phyloP scores from a whole-genome alignment of 2,113 vertebrate genomes.

The Hemiscyllium ocellatum region DNA sequence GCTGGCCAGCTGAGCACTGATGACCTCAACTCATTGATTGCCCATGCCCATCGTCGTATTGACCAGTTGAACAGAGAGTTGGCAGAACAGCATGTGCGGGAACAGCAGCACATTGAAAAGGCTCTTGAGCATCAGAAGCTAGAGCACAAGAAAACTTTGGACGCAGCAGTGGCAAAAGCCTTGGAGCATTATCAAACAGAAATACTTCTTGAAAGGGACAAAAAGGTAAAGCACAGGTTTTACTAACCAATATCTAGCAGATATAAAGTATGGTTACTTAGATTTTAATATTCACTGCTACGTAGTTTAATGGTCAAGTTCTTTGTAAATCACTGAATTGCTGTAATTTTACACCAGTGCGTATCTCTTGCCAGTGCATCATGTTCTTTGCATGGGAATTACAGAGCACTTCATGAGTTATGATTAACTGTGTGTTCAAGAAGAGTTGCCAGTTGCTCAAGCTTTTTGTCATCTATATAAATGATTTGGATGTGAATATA shows the following conservation, averaged over 20 bases:
- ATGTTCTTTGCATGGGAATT: neutral
- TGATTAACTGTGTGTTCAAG: no score
- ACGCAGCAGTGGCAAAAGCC: constrained; percentile 65
- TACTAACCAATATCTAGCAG: neutral
- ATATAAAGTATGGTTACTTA: neutral
- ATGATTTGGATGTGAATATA: no score
- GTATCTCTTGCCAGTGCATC: neutral
- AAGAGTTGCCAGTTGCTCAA: no score
- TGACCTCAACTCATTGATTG: constrained; percentile 85
- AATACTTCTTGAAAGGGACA: constrained; percentile 73
- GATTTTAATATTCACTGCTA: neutral
- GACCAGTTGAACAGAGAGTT: constrained; percentile 85
- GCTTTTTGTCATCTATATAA: no score
- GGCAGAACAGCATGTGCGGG: constrained; percentile 76
- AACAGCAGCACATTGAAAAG: constrained; percentile 75
- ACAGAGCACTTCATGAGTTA: no score
- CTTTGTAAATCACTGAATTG: neutral
- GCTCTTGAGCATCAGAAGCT: constrained; percentile 81
- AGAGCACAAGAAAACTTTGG: constrained; percentile 70
- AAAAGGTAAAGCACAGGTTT: constrained; percentile 61
- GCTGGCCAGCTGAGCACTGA: constrained; percentile 76
- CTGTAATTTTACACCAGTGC: neutral
- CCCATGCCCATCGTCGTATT: constrained; percentile 87
- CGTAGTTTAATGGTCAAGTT: neutral
- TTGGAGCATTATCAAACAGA: constrained; percentile 70